Evolutionary conservation across 2,888 invertebrate species (phyloP), one percentile per base, ranked within the genome.

Genomic region (Lasioglossum figueresi): DNA sequence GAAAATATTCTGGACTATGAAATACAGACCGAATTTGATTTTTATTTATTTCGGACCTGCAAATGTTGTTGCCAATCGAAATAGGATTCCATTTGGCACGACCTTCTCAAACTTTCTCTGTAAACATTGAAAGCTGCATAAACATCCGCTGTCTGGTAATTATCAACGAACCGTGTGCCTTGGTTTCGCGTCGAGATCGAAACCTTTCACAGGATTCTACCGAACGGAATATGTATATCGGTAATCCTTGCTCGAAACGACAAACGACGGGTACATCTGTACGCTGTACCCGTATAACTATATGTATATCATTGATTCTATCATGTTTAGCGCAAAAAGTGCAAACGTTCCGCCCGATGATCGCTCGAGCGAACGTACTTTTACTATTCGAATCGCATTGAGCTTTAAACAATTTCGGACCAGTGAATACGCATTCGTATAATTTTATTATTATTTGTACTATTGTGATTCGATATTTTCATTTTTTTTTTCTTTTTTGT

Each of bases 401-500:
- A 87, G 87, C 88, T 91, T 90, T 90, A 85, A 85, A 89, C 82
- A 85, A 83, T 90, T 91, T 90, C 79, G 89, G 84, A 90, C 87
- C 89, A 85, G 87, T 89, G 82, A 89, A 71, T 79, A 81, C 76
- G 27, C 52, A 72, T 74, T 31, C 63, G 52, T 74, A 79, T 23
- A 56, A 76, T 81, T 74, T 76, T 85, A 43, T 43, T 78, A 84
- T 82, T 86, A 73, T 83, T 87, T 70, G 27, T 83, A 72, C 66
- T 80, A 82, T 88, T 90, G 88, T 89, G 90, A 89, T 90, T 88
- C 81, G 73, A 77, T 76, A 43, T 56, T 79, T 59, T 59, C 37
- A 71, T 48, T 80, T 52, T 52, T 48, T 80, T 52, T 52, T 0
- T 52, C 6, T 75, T 73, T 80, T 87, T 88, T 87, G 31, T 4